Conservation (phyloP, 2,888 invertebrate genomes). For the Heliothis peltigera region DNA sequence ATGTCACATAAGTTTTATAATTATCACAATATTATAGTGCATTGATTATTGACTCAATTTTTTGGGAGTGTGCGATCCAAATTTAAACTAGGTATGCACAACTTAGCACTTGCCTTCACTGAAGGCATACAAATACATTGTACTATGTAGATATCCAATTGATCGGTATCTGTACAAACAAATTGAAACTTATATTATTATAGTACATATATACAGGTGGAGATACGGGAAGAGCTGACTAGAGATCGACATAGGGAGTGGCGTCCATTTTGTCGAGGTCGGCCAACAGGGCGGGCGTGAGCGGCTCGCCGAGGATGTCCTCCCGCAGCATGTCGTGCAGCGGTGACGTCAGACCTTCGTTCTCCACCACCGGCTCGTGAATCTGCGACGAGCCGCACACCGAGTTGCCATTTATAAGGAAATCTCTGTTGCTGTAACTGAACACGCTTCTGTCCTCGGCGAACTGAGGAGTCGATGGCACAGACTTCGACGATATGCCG, state of each 20-base stretch:
- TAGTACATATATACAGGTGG: conserved; percentile 74
- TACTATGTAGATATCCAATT: conserved; percentile 83
- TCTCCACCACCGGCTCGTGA: conserved; percentile 75
- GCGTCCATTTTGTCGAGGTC: conserved; percentile 86
- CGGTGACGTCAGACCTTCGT: conserved; percentile 77
- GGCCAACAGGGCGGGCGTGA: conserved; percentile 83
- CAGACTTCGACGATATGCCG: conserved; percentile 92
- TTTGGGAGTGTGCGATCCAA: conserved; percentile 82
- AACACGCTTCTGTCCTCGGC: conserved; percentile 88
- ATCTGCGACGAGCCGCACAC: conserved; percentile 75
- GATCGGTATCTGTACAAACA: conserved; percentile 81
- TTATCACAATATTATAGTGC: conserved; percentile 79
- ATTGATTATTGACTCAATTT: conserved; percentile 83
- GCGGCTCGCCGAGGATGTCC: conserved; percentile 78
- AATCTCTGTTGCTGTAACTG: conserved; percentile 90
- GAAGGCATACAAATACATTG: conserved; percentile 86
- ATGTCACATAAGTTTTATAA: conserved; percentile 66
- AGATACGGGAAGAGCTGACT: conserved; percentile 74
- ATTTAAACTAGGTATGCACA: conserved; percentile 73
- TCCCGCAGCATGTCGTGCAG: conserved; percentile 84
- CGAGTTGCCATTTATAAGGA: conserved; percentile 91
- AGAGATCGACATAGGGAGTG: conserved; percentile 86
- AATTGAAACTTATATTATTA: conserved; percentile 72
- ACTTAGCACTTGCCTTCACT: conserved; percentile 82
- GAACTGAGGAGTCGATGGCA: conserved; percentile 92